Evolutionary conservation across 2,888 invertebrate species (phyloP).

Genomic region (Parascotia fuliginaria): DNA sequence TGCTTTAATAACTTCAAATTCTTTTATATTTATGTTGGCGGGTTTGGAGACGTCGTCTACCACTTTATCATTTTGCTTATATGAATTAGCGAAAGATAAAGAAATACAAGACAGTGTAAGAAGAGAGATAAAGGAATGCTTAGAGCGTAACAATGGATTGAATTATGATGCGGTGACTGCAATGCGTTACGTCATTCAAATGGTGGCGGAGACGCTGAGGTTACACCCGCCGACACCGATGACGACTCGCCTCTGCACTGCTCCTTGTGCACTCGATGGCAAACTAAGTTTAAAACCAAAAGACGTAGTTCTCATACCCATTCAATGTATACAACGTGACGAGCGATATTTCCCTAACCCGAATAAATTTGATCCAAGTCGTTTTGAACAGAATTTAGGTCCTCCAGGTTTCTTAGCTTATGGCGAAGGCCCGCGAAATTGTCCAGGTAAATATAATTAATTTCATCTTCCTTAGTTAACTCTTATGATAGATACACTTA

Average conservation of each 20-base stretch:
- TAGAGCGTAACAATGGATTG: slow-evolving; percentile 60
- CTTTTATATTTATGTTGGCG: slow-evolving; percentile 82
- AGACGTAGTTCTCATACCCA: slow-evolving; percentile 72
- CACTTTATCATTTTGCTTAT: slow-evolving; percentile 77
- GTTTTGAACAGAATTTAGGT: slow-evolving; percentile 66
- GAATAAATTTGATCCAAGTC: slow-evolving; percentile 73
- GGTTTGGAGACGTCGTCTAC: slow-evolving; percentile 78
- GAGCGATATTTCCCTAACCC: slow-evolving; percentile 70
- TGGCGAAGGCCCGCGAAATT: slow-evolving; percentile 78
- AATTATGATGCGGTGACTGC: slow-evolving; percentile 72
- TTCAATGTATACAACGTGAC: slow-evolving; percentile 75
- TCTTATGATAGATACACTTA: too few species aligned
- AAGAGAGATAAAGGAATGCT: slow-evolving; percentile 66
- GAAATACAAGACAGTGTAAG: slow-evolving; percentile 69
- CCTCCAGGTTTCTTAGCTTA: slow-evolving; percentile 74
- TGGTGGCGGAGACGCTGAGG: slow-evolving; percentile 69
- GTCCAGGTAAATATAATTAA: slow-evolving; percentile 79
- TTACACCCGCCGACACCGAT: slow-evolving; percentile 77
- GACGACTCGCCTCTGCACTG: slow-evolving; percentile 74
- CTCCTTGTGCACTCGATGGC: slow-evolving; percentile 64
- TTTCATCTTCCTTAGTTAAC: too few species aligned
- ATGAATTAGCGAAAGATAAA: slow-evolving; percentile 72
- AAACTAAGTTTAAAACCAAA: slow-evolving; percentile 63
- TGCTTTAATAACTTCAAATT: slow-evolving; percentile 79
- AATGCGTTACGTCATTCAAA: slow-evolving; percentile 68